Percentiles rank a stretch among this genome's conserved stretches.
These are phyloP conservation scores for Panurus biarmicus DNA, from an alignment of 2,113 vertebrate species.

Conservation along the genomic window DNA sequence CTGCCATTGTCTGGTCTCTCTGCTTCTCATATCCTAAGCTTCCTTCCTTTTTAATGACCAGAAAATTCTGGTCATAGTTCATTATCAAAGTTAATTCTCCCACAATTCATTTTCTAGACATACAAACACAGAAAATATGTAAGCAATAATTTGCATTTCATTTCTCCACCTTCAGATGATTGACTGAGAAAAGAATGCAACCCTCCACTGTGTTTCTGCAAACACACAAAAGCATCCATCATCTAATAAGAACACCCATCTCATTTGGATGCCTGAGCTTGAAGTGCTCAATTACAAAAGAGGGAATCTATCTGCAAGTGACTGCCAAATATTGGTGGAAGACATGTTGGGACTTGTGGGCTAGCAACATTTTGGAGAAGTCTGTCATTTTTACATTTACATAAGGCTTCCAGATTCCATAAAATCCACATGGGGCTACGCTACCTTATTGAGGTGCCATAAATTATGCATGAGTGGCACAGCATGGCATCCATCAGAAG, in stretches of 20 bases:
- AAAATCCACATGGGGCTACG: background rate
- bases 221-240: background rate
- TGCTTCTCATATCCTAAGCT: background rate
- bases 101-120: background rate
- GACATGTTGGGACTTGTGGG: background rate
- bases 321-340: background rate
- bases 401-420: background rate
- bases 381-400: background rate
- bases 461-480: background rate
- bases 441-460: background rate
- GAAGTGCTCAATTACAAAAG: background rate
- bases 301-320: background rate
- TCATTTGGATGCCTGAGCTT: background rate
- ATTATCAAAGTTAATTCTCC: background rate
- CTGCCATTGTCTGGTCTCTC: background rate
- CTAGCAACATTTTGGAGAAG: background rate
- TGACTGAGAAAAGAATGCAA: background rate
- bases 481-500: background rate
- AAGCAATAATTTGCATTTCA: background rate
- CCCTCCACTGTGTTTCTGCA: background rate
- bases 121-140: background rate
- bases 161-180: background rate
- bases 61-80: background rate
- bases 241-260: background rate
- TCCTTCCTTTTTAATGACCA: background rate